These are phyloP conservation scores for Acanthopagrus latus DNA, from an alignment of 2,797 vertebrate genomes.

Conservation along the genomic window DNA sequence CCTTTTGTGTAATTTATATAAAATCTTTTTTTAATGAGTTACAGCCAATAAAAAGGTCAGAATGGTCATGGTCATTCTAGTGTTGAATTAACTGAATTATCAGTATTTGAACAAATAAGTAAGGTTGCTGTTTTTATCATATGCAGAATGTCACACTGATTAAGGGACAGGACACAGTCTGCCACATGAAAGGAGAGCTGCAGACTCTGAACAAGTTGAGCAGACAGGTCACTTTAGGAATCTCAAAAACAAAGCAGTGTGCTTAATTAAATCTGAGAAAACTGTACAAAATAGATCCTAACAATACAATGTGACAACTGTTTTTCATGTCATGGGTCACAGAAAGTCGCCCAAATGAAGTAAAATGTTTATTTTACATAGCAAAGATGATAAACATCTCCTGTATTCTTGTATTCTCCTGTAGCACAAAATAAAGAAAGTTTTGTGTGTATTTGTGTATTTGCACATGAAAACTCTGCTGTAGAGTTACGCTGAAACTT, in stretches of 20 bases:
- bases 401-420: background rate
- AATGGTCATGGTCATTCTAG: no score
- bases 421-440: background rate
- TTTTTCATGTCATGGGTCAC: slow-evolving; percentile 1
- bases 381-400: background rate
- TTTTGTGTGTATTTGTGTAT: background rate
- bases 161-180: background rate
- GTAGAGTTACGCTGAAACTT: background rate
- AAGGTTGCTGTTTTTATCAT: background rate
- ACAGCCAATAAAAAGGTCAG: no score
- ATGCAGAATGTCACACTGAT: background rate
- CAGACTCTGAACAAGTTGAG: background rate
- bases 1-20: no score
- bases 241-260: background rate
- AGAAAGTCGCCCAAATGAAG: background rate
- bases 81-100: background rate
- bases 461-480: background rate
- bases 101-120: background rate
- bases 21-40: no score
- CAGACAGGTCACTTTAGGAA: background rate
- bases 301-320: no score
- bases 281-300: background rate
- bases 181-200: background rate
- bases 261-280: background rate
- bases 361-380: background rate